A percentile compares a stretch with the other conserved stretches of the same genome.
Conservation (phyloP, 2,797 vertebrate species). For the Sebastes oblongus region DNA sequence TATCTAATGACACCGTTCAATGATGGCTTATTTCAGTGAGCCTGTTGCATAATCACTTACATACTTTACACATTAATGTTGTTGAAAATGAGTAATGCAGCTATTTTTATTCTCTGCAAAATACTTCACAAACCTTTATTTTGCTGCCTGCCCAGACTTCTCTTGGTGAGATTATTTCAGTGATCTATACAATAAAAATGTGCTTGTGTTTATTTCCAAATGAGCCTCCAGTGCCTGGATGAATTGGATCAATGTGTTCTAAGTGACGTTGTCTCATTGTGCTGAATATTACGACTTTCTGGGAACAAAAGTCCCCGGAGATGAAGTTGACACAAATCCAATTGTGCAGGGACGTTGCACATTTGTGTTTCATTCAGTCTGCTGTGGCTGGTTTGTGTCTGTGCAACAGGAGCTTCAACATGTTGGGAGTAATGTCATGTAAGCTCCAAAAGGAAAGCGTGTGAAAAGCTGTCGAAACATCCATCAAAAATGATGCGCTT, state of each 20-base stretch:
- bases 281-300: conserved; percentile 53
- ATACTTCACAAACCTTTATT: neutral
- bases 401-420: conserved; percentile 6
- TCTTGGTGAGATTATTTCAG: conserved; percentile 4
- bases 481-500: neutral
- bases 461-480: neutral
- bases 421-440: conserved; percentile 1
- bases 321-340: conserved; percentile 57
- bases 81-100: conserved; percentile 2
- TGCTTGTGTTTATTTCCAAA: conserved; percentile 37
- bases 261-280: conserved; percentile 53
- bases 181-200: conserved; percentile 9
- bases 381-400: conserved; percentile 45
- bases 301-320: conserved; percentile 61
- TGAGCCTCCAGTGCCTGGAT: conserved; percentile 19
- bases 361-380: conserved; percentile 60
- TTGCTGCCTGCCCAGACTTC: neutral
- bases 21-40: conserved; percentile 15
- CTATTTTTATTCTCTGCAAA: conserved; percentile 13
- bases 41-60: conserved; percentile 25
- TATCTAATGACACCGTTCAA: conserved; percentile 8
- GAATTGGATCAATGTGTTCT: conserved; percentile 55
- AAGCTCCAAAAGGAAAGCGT: neutral
- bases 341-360: conserved; percentile 20
- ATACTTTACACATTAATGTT: conserved; percentile 39